Percentiles rank a stretch among this genome's conserved stretches.
phyloP scores from a whole-genome alignment of 2,113 vertebrate genomes.

The Odontophorus gujanensis region DNA sequence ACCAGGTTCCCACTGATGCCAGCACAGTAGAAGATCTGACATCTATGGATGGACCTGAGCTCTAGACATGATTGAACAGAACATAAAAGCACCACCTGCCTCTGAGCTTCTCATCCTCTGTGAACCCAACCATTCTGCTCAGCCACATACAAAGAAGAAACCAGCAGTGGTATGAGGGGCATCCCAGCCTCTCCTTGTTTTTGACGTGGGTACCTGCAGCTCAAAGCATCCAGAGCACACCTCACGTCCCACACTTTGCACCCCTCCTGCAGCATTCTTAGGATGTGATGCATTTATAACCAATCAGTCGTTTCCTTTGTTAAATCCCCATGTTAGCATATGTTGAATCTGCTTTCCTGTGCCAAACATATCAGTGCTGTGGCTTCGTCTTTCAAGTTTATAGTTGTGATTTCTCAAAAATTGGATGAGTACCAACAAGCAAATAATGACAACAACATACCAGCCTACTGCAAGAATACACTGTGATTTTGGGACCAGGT shows the following conservation, averaged over 20 bases:
- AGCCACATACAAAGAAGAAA: neutral
- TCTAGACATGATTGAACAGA: neutral
- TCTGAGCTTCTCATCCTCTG: neutral
- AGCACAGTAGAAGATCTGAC: neutral
- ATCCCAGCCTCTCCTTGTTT: accelerated
- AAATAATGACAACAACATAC: neutral
- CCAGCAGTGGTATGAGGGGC: neutral
- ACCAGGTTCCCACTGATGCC: neutral
- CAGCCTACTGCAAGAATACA: neutral
- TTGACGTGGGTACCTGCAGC: neutral
- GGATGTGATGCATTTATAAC: neutral
- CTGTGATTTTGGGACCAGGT: neutral
- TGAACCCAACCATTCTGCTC: neutral
- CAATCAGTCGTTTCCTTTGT: accelerated
- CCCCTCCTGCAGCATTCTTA: neutral
- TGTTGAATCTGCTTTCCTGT: neutral
- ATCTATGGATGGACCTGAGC: neutral
- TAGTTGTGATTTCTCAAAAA: neutral
- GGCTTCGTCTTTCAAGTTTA: neutral
- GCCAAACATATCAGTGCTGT: neutral
- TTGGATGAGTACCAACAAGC: neutral
- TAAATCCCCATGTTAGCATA: neutral
- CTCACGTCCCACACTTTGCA: too few species aligned
- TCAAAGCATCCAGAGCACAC: neutral
- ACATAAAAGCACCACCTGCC: neutral